Evolutionary conservation across 2,888 invertebrate species (phyloP), one percentile per base, ranked within the genome.

Genomic region (Platycheirus rosarum): DNA sequence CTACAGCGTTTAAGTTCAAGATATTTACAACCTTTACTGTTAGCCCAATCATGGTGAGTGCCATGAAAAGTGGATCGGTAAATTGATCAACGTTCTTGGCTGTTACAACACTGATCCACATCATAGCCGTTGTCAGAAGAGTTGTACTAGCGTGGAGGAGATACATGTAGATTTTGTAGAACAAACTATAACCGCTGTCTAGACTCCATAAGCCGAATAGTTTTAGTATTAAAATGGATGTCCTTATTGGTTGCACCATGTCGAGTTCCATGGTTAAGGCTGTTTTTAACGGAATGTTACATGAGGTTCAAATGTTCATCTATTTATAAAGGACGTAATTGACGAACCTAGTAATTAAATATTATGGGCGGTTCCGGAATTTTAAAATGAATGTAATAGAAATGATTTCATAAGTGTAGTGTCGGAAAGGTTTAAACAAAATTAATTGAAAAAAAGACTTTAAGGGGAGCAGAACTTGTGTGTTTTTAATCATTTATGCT

Each of bases 21-120:
- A 88, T 87, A 57, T 88, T 88, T 0, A 87, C 32, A 2, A 88
- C 85, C 78, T 89, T 88, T 5, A 88, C 68, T 5, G 87, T 48
- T 2, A 87, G 66, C 0, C 86, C 86, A 23, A 84, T 70, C 57
- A 88, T 86, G 0, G 89, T 87, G 2, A 89, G 70, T 0, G 87
- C 86, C 85, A 89, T 87, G 60, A 87, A 89, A 0, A 88, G 84
- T 2, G 88, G 85, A 16, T 88, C 87, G 0, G 86, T 86, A 0
- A 87, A 86, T 62, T 88, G 77, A 37, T 88, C 86, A 13, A 89
- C 55, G 51, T 86, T 86, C 18, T 46, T 82, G 4, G 87, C 85
- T 0, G 73, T 65, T 1, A 87, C 66, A 4, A 86, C 87, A 40
- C 86, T 87, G 44, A 85, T 68, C 86, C 87, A 86, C 88, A 88